These are phyloP conservation scores for Drosophila virilis DNA, from an alignment of 1,140 invertebrate species.

Conservation along the genomic window DNA sequence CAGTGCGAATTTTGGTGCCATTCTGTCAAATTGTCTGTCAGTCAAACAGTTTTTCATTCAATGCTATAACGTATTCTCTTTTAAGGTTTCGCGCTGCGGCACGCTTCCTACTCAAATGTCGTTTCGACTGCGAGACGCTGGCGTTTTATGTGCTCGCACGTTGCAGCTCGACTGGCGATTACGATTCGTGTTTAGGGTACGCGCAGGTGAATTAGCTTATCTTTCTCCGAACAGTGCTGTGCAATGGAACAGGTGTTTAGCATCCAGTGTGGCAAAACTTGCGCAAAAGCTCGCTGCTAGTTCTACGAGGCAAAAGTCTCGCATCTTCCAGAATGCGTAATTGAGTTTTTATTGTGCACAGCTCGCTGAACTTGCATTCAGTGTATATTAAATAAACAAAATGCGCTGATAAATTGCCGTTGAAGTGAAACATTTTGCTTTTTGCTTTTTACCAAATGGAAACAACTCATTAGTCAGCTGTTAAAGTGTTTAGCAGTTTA, in stretches of 20 bases:
- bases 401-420: too few species aligned
- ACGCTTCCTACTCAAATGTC: slow-evolving; percentile 40
- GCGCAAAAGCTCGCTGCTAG: background rate
- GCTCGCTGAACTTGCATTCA: background rate
- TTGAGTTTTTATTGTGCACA: background rate
- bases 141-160: slow-evolving; percentile 52
- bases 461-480: slow-evolving; percentile 20
- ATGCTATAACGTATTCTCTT: slow-evolving; percentile 19
- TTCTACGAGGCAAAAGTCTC: too few species aligned
- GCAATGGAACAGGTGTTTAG: slow-evolving; percentile 30
- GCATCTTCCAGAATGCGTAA: background rate
- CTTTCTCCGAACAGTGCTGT: slow-evolving; percentile 26
- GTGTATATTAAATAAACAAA: too few species aligned
- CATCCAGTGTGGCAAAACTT: background rate
- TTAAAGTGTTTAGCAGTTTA: slow-evolving; percentile 3
- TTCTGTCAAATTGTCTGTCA: slow-evolving; percentile 12
- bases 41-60: slow-evolving; percentile 31
- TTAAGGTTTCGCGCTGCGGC: slow-evolving; percentile 42
- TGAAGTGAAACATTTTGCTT: too few species aligned
- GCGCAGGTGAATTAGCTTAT: slow-evolving; percentile 32
- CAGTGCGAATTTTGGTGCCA: slow-evolving; percentile 12
- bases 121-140: slow-evolving; percentile 15
- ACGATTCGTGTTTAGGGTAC: slow-evolving; percentile 17
- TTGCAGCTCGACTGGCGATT: slow-evolving; percentile 27
- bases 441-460: background rate